These are phyloP conservation scores for Leptobrachium leishanense DNA, from an alignment of 2,113 vertebrate genomes.

Conservation along the genomic window DNA sequence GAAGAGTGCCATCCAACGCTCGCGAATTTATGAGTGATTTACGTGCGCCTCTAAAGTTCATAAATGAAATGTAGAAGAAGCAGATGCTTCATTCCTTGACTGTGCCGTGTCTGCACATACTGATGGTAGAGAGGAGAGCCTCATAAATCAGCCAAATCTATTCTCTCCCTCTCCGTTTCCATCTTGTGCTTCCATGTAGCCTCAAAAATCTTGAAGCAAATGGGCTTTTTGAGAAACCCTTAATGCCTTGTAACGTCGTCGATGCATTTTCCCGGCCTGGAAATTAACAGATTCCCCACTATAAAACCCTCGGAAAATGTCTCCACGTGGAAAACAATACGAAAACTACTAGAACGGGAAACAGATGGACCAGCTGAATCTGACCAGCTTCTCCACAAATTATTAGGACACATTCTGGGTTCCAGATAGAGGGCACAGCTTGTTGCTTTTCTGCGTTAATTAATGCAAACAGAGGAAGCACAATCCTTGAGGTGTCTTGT, in stretches of 20 bases:
- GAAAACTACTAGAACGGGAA: slow-evolving; percentile 6
- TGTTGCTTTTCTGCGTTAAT: slow-evolving; percentile 41
- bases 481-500: slow-evolving; percentile 42
- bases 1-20: slow-evolving; percentile 63
- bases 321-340: slow-evolving; percentile 27
- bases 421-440: slow-evolving; percentile 46
- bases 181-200: slow-evolving; percentile 62
- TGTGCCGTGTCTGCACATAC: slow-evolving; percentile 66
- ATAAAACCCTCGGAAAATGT: slow-evolving; percentile 42
- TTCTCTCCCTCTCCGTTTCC: slow-evolving; percentile 69
- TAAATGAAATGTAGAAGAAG: slow-evolving; percentile 67
- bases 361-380: slow-evolving; percentile 31
- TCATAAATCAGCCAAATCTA: slow-evolving; percentile 71
- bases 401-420: slow-evolving; percentile 39
- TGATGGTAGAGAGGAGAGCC: slow-evolving; percentile 69
- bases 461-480: slow-evolving; percentile 44
- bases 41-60: slow-evolving; percentile 78
- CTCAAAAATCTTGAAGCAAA: slow-evolving; percentile 65
- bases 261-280: slow-evolving; percentile 46
- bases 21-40: slow-evolving; percentile 74
- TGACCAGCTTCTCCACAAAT: slow-evolving; percentile 36
- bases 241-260: slow-evolving; percentile 60
- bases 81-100: slow-evolving; percentile 71
- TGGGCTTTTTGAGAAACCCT: slow-evolving; percentile 64
- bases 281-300: slow-evolving; percentile 41